Conservation (phyloP, 2,797 vertebrate species). For the Labroides dimidiatus region DNA sequence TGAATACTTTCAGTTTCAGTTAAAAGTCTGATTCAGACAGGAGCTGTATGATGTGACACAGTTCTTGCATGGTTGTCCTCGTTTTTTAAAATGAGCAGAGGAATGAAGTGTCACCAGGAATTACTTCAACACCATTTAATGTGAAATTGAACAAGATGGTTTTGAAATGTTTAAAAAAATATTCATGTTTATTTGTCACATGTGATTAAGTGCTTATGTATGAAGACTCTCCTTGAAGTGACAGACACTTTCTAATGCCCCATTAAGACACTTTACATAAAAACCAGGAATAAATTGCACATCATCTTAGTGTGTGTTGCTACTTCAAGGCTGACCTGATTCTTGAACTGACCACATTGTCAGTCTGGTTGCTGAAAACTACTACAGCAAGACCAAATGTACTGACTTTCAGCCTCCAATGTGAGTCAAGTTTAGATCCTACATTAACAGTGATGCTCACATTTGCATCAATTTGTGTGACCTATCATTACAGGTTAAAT, state of each 20-base stretch:
- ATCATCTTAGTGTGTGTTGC: too few relatives aligned
- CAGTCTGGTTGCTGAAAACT: neutral
- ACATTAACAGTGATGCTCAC: neutral
- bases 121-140: neutral
- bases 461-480: neutral
- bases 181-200: neutral
- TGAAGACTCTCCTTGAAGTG: too few relatives aligned
- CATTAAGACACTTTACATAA: too few relatives aligned
- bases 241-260: too few relatives aligned
- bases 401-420: neutral
- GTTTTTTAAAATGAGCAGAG: neutral
- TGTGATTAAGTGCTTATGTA: neutral
- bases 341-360: too few relatives aligned
- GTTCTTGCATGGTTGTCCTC: neutral
- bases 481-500: too few relatives aligned
- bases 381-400: neutral
- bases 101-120: neutral
- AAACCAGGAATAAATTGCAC: too few relatives aligned
- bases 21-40: neutral
- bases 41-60: neutral
- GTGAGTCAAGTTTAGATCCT: too few relatives aligned
- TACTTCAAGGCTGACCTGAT: too few relatives aligned
- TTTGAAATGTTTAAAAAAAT: neutral
- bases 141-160: neutral
- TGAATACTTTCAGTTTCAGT: slow-evolving; percentile 4